Evolutionary conservation across 1,140 invertebrate genomes (phyloP), one percentile per base, ranked within the genome.

Genomic region (Ceratina australensis): DNA sequence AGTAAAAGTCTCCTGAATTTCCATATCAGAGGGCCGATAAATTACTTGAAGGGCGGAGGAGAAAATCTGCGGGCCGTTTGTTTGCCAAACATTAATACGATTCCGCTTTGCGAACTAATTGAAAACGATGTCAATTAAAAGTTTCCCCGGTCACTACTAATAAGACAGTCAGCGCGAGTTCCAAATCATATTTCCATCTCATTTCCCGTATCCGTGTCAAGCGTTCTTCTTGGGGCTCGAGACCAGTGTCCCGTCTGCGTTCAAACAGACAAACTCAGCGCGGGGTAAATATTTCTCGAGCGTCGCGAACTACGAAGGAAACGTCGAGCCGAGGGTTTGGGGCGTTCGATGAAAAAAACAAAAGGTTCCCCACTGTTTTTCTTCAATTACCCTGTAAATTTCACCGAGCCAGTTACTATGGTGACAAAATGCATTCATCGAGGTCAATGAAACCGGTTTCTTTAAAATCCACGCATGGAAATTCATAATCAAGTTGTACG

Each of bases 151-250:
- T 42, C 49, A 28, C 28, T 28, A 26, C 10, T 52, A 65, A 74
- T 66, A 66, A 66, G 16, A 20, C 18, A 7, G 24, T 7, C 22
- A 20, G 20, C n/a, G 18, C 26, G 26, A 16, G 33, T 16, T 57
- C 33, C 63, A 67, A 75, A 75, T 75, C 52, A 67, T 49, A 75
- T 75, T 75, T 75, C 64, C 72, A 66, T 56, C 63, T 75, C 72
- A 75, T 75, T 75, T 67, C 56, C 63, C 42, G 72, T 67, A 75
- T 75, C 26, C 72, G 63, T 74, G 72, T 74, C 72, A 63, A 74
- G 72, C 47, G 28, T 56, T 18, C 61, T 66, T 66, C 61, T 66
- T 74, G n/a, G 47, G 52, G 20, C 33, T 74, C 18, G 28, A 61
- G 59, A 42, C n/a, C 42, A 26, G 49, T 74, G 72, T 54, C 61